Percentiles rank a stretch among this genome's conserved stretches.
These are phyloP conservation scores for Megalonaias nervosa DNA, from an alignment of 1,140 invertebrate genomes.

Conservation along the genomic window DNA sequence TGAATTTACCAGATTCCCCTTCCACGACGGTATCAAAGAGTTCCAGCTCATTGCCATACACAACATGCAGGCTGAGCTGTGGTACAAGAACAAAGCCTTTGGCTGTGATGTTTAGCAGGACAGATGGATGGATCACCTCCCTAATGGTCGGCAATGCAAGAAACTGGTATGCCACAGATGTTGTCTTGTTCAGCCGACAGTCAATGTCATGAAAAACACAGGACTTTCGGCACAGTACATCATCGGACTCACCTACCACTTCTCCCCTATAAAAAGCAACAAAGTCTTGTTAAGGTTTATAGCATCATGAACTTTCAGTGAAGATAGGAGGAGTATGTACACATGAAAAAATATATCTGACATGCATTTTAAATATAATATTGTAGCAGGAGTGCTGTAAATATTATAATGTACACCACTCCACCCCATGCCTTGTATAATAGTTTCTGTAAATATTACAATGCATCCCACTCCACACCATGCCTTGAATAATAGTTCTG, in stretches of 20 bases:
- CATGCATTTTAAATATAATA: conserved; percentile 6
- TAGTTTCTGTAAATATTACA: too few species aligned
- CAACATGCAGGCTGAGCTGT: conserved; percentile 53
- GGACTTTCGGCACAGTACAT: conserved; percentile 59
- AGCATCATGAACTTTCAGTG: neutral
- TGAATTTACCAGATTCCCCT: conserved; percentile 52
- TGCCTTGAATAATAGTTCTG: too few species aligned
- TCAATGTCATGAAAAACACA: conserved; percentile 55
- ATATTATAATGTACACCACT: conserved; percentile 47
- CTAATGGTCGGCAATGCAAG: conserved; percentile 62
- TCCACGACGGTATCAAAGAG: conserved; percentile 53
- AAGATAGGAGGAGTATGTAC: neutral
- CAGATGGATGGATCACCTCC: conserved; percentile 44
- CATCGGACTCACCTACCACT: conserved; percentile 46
- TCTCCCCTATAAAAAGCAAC: conserved; percentile 2
- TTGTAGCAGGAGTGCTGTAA: conserved; percentile 40
- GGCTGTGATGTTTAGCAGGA: conserved; percentile 57
- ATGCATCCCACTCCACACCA: too few species aligned
- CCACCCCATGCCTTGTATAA: conserved; percentile 51
- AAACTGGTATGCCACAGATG: conserved; percentile 67
- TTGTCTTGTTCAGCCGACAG: conserved; percentile 67
- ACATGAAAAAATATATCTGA: neutral
- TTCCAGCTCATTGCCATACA: conserved; percentile 55
- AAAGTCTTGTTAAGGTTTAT: neutral
- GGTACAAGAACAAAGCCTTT: conserved; percentile 55